phyloP scores from a whole-genome alignment of 2,797 vertebrate genomes.

The Coendou prehensilis region DNA sequence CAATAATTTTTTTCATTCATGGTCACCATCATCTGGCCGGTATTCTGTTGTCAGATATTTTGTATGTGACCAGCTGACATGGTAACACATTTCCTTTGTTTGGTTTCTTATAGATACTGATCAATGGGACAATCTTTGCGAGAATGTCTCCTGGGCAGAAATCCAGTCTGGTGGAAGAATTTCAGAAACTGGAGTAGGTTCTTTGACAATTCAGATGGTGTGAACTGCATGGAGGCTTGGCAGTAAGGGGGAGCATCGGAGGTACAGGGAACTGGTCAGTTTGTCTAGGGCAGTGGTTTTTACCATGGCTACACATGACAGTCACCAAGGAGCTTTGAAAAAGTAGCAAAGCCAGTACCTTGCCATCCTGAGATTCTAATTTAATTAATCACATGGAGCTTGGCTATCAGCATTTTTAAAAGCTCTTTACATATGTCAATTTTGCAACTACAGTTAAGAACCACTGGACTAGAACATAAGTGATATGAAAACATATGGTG shows the following conservation, averaged over 20 bases:
- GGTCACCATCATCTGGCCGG: not conserved
- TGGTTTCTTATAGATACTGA: constrained; percentile 87
- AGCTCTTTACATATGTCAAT: not conserved
- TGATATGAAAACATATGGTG: not conserved
- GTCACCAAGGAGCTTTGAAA: not conserved
- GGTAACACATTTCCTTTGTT: not conserved
- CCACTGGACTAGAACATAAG: not conserved
- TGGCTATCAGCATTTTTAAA: not conserved
- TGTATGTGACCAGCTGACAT: not conserved
- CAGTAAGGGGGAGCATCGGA: not conserved
- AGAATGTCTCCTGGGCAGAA: constrained; percentile 92
- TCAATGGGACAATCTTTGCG: constrained; percentile 91
- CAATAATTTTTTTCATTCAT: not conserved
- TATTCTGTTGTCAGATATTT: not conserved
- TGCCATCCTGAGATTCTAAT: not conserved
- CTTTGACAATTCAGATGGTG: constrained; percentile 3
- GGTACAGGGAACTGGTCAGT: not conserved
- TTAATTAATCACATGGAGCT: not conserved
- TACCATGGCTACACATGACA: not conserved
- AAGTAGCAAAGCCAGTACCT: not conserved
- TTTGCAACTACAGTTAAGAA: constrained; percentile 7
- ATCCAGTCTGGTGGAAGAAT: constrained; percentile 90
- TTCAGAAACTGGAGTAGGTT: constrained; percentile 92
- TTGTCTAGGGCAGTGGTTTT: not conserved
- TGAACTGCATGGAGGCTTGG: not conserved